Base-by-base conservation (phyloP, 2,113 vertebrate species). In the Oceanites oceanicus region DNA sequence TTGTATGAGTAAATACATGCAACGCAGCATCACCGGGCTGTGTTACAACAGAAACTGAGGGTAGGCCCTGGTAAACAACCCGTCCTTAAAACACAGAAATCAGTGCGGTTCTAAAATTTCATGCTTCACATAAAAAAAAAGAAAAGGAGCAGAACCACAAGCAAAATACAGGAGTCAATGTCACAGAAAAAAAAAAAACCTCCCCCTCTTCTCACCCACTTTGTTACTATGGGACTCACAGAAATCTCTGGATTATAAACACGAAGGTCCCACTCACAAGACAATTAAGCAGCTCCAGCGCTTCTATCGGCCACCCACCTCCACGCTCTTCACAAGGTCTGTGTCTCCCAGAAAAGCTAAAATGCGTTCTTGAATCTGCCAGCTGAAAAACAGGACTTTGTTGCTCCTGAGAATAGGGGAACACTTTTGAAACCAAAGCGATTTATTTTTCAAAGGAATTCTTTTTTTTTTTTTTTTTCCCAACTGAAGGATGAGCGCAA, bases 161-260 rank as follows among this genome's bases (percentile, higher is more conserved):
- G 40, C 36, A 84, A 88, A 94, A 92, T 8, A 36, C 27, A 80
- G 47, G 68, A 96, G 89, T 67, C 63, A 44, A 49, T 66, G 76
- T 66, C 76, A 61, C 52, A 11, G 7, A 73, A 68, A 32, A 36
- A 53, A 47, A 71, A 38, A 56, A 29, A 27, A 23, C 58, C 81
- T 73, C 93, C 87, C 63, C 90, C 86, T 94, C 79, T 80, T 13
- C 92, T 93, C 96, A 95, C 94, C 92, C 95, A 89, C 95, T 97
- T 93, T 68, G 90, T 92, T 91, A 84, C 94, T 92, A 88, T 71
- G 86, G 94, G 95, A 92, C 82, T 93, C 8, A 30, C 86, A 93
- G 86, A 74, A 92, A 88, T 74, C 94, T 92, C 88, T 92, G 90
- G 65, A 91, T 93, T 77, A 77, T 25, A 73, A 88, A 67, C 85